These are phyloP conservation scores for Brachynemurus nebulosus DNA, from an alignment of 2,888 invertebrate genomes.

Conservation along the genomic window DNA sequence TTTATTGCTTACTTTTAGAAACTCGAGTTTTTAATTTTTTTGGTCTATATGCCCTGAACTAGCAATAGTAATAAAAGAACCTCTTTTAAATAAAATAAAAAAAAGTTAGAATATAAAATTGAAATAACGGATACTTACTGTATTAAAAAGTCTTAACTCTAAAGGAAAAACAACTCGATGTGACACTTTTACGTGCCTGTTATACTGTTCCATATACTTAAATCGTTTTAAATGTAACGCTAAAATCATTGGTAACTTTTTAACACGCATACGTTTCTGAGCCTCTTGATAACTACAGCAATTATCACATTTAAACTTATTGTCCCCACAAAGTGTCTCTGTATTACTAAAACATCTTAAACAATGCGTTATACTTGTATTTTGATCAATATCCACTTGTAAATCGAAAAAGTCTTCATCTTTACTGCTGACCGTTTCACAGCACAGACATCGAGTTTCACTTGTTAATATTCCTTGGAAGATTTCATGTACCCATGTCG, in stretches of 20 bases:
- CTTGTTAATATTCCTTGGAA: constrained; percentile 95
- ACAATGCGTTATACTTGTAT: constrained; percentile 98
- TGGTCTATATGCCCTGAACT: no score
- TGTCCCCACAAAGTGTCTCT: constrained; percentile 96
- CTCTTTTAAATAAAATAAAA: background rate
- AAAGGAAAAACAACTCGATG: constrained; percentile 98
- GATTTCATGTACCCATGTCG: constrained; percentile 99
- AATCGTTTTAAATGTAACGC: constrained; percentile 96
- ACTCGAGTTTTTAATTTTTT: no score
- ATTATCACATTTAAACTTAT: constrained; percentile 99
- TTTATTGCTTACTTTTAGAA: background rate
- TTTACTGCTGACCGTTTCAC: constrained; percentile 98
- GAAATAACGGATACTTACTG: constrained; percentile 45
- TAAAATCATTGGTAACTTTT: constrained; percentile 93
- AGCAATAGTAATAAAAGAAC: no score
- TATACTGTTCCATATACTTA: constrained; percentile 97
- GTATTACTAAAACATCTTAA: constrained; percentile 95
- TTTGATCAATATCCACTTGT: constrained; percentile 98
- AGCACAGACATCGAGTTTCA: constrained; percentile 97
- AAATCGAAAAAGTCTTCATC: constrained; percentile 99
- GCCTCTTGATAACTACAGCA: constrained; percentile 99
- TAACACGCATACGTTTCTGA: constrained; percentile 96
- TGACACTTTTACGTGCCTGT: constrained; percentile 96
- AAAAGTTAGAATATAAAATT: background rate
- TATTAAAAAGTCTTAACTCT: constrained; percentile 93